These are phyloP conservation scores for Spongilla lacustris DNA, from an alignment of 37 sponge, comb jelly and placozoan genomes.

Conservation along the genomic window DNA sequence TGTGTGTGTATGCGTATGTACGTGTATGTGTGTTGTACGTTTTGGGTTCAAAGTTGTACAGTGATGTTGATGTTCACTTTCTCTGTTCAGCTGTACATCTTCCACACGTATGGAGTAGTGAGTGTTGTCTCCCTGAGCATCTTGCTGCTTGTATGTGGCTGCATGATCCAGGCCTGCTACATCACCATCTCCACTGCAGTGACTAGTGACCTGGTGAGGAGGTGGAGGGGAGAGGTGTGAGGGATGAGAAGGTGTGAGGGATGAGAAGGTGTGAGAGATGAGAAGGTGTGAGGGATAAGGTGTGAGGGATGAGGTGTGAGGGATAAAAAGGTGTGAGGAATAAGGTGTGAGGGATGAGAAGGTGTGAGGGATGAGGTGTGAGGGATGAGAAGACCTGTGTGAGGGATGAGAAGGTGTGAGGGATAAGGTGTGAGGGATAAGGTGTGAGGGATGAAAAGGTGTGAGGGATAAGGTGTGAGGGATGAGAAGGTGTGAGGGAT, in stretches of 20 bases:
- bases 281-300: not conserved
- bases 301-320: too few species aligned
- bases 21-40: not conserved
- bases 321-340: not conserved
- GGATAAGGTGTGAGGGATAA: not conserved
- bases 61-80: not conserved
- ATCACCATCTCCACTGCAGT: constrained; percentile 92
- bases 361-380: not conserved
- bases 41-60: too few species aligned
- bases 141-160: constrained; percentile 67
- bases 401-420: not conserved
- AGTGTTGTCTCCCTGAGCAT: constrained; percentile 1
- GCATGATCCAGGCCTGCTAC: constrained; percentile 79
- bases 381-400: not conserved
- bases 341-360: not conserved
- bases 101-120: not conserved
- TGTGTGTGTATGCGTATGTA: not conserved
- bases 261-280: too few species aligned
- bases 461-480: not conserved
- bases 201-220: constrained; percentile 69
- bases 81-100: not conserved
- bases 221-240: not conserved
- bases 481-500: not conserved
- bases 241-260: not conserved
- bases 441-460: not conserved